Percentiles rank a stretch among this genome's conserved stretches.
Conservation (phyloP, 2,888 invertebrate species). For the Amphipyra tragopoginis region DNA sequence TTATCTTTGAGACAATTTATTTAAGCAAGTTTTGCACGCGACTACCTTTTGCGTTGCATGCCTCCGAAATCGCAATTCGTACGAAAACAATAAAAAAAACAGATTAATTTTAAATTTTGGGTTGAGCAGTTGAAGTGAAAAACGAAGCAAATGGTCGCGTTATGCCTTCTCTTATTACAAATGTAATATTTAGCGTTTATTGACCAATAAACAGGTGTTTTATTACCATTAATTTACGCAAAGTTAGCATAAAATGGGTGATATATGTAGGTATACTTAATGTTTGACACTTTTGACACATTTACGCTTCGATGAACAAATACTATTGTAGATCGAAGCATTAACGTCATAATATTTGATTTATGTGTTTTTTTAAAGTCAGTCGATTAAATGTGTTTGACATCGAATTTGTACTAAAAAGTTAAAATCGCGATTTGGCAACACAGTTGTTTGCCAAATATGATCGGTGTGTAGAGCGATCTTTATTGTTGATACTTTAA, state of each 20-base stretch:
- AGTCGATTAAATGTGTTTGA: too few relatives aligned
- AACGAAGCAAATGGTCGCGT: slow-evolving; percentile 19
- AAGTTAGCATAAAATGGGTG: not conserved
- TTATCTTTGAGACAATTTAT: slow-evolving; percentile 22
- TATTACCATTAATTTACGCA: not conserved
- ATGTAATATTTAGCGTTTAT: slow-evolving; percentile 7
- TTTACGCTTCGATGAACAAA: too few relatives aligned
- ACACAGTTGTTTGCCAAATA: too few relatives aligned
- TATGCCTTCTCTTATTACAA: slow-evolving; percentile 17
- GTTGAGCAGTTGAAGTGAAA: slow-evolving; percentile 1
- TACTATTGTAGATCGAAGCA: too few relatives aligned
- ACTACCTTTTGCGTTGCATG: slow-evolving; percentile 22
- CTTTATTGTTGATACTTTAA: too few relatives aligned
- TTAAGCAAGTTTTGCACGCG: slow-evolving; percentile 16
- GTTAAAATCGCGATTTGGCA: too few relatives aligned
- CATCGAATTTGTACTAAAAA: too few relatives aligned
- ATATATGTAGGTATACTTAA: not conserved
- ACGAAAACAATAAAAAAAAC: slow-evolving; percentile 19
- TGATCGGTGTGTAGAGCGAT: too few relatives aligned
- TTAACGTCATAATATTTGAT: too few relatives aligned
- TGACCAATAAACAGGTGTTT: slow-evolving; percentile 8
- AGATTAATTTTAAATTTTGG: slow-evolving; percentile 16
- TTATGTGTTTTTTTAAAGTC: too few relatives aligned
- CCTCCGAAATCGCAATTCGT: slow-evolving; percentile 16
- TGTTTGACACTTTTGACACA: not conserved